Percentiles rank a stretch among this genome's conserved stretches.
Evolutionary conservation across 2,113 vertebrate species (phyloP).

Genomic region (Plestiodon gilberti): DNA sequence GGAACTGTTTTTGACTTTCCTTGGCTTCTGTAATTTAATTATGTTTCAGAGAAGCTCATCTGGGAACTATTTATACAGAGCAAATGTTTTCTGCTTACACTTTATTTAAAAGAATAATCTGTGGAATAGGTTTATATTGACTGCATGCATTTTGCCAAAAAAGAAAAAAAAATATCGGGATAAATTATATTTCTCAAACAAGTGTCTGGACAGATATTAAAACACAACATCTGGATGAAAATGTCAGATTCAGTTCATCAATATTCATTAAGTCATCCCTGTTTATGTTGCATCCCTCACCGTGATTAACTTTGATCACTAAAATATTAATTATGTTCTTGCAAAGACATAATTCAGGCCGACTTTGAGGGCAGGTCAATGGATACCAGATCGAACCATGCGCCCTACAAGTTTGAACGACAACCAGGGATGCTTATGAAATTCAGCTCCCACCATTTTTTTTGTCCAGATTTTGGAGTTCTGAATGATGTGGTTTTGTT

Average conservation of each 20-base stretch:
- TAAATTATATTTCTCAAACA: constrained; percentile 15
- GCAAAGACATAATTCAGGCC: neutral
- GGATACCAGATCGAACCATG: neutral
- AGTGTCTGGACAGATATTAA: constrained; percentile 20
- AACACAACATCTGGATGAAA: constrained; percentile 25
- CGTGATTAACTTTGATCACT: constrained; percentile 29
- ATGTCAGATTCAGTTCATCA: constrained; percentile 15
- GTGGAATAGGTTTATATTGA: neutral
- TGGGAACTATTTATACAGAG: constrained; percentile 16
- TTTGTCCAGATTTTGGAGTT: neutral
- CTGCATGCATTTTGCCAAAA: neutral
- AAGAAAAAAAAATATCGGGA: neutral
- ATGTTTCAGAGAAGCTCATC: constrained; percentile 23
- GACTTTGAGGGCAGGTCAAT: neutral
- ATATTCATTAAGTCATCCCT: constrained; percentile 23
- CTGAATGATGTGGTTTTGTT: neutral
- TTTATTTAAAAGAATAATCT: constrained; percentile 26
- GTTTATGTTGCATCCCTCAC: neutral
- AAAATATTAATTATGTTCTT: constrained; percentile 25
- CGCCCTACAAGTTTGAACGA: neutral
- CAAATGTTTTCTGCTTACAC: neutral
- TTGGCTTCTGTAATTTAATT: constrained; percentile 23
- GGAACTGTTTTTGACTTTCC: neutral
- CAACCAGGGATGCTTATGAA: neutral
- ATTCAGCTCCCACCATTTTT: neutral